phyloP scores from a whole-genome alignment of 2,888 invertebrate genomes.

The Ichneumon xanthorius region DNA sequence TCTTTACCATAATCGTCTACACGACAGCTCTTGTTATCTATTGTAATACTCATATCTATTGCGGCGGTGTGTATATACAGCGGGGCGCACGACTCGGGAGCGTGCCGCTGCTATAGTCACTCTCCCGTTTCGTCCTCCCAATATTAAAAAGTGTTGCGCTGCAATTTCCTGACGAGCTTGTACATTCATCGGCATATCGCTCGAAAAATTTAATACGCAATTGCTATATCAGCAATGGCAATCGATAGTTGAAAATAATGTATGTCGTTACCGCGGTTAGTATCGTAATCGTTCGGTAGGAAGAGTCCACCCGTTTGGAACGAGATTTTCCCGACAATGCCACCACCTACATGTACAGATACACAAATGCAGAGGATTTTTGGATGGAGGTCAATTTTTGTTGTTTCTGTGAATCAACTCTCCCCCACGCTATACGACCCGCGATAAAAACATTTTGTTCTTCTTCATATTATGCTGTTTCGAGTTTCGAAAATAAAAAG shows the following conservation, averaged over 20 bases:
- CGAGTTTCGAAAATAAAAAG: constrained; percentile 35
- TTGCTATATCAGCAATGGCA: not conserved
- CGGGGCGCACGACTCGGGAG: constrained; percentile 30
- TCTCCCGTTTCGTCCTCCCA: constrained; percentile 8
- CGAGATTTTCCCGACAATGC: constrained; percentile 47
- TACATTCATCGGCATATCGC: constrained; percentile 12
- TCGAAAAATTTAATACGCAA: constrained; percentile 14
- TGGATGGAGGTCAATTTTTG: constrained; percentile 37
- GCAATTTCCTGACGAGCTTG: constrained; percentile 36
- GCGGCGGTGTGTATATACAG: constrained; percentile 21
- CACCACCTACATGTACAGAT: not conserved
- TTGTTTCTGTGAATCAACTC: not conserved
- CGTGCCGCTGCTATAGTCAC: constrained; percentile 12
- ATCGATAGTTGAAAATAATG: constrained; percentile 26
- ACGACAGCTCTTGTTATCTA: constrained; percentile 49
- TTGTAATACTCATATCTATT: constrained; percentile 57
- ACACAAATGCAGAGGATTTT: constrained; percentile 28
- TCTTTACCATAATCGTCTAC: not conserved
- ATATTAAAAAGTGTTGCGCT: constrained; percentile 44
- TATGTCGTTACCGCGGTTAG: constrained; percentile 13
- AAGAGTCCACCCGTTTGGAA: constrained; percentile 42
- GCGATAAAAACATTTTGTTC: not conserved
- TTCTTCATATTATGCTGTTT: not conserved
- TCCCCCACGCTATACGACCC: not conserved
- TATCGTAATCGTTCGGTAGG: constrained; percentile 25